Evolutionary conservation across 2,113 vertebrate species (phyloP), one percentile per base, ranked within the genome.

Genomic region (Litocranius walleri): DNA sequence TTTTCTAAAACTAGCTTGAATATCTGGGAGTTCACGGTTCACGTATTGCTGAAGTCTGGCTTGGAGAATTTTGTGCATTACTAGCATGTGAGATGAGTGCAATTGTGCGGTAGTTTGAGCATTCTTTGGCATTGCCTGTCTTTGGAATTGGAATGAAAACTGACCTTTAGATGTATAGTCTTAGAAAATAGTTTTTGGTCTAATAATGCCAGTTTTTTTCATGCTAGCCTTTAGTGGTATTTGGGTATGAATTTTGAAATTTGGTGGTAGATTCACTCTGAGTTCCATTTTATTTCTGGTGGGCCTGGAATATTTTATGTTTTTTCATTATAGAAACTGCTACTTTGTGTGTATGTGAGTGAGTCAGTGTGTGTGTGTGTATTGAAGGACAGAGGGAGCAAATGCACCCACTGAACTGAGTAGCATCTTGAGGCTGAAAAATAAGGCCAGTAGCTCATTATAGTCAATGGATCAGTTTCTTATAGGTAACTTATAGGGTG

Each of bases 281-380:
- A 92, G 94, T 98, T 97, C 93, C 84, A 25, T 96, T 97, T 98
- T 90, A 95, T 95, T 97, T 92, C 56, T 86, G 62, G 85, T 94
- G 74, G 86, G 92, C 27, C 80, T 96, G 86, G 48, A 96, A 96
- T 96, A 67, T 82, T 95, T 94, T 95, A 56, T 91, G 12, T 56
- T 95, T 95, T 81, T 91, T 71, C 16, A 71, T 36, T 71, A 71
- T 59, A 59, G 74, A 97, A 94, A 89, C 36, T 81, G 56, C 91
- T 13, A 8, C 0, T 15, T 50, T 95, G 19, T 96, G 59, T 86
- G n/a, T 64, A 54, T 54, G 27, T 82, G 62, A 86, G 29, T 81
- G 14, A 86, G 29, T 67, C 40, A 61, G 7, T 30, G 33, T 67
- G 10, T 91, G 56, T 61, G 29, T 88, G n/a, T 48, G 33, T 61